Evolutionary conservation across 2,113 vertebrate species (phyloP).

Genomic region (Syngnathus scovelli): DNA sequence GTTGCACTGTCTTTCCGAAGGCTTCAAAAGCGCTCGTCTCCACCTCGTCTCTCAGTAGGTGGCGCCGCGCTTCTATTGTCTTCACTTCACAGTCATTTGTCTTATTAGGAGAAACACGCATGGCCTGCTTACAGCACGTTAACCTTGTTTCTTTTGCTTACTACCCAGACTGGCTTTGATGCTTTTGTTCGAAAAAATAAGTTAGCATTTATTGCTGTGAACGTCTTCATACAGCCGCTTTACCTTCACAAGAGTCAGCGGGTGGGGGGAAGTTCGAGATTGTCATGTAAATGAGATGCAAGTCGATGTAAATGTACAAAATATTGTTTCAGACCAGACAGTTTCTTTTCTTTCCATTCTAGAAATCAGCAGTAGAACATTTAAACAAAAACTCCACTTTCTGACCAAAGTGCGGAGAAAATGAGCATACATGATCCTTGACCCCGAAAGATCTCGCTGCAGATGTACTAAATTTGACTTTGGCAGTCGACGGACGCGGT

Average conservation of each 20-base stretch:
- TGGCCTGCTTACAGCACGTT: conserved; percentile 4
- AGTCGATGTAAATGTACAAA: no score
- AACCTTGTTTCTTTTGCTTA: neutral
- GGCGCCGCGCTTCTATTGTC: conserved; percentile 34
- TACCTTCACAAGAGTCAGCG: neutral
- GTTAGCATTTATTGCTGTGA: neutral
- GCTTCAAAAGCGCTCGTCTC: conserved; percentile 49
- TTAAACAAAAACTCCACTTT: no score
- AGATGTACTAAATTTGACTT: conserved; percentile 37
- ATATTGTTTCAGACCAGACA: neutral
- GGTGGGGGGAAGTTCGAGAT: no score
- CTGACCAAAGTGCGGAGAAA: no score
- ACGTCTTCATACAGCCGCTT: neutral
- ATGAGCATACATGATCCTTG: neutral
- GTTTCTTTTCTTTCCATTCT: no score
- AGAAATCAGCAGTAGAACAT: no score
- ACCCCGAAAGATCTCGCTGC: neutral
- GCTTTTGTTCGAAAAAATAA: neutral
- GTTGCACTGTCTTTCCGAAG: conserved; percentile 45
- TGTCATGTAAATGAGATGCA: no score
- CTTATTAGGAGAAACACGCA: conserved; percentile 39
- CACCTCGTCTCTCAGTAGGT: conserved; percentile 47
- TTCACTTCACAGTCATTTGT: conserved; percentile 44
- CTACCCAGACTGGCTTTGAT: neutral
- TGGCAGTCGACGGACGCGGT: conserved; percentile 53